Evolutionary conservation across 2,888 invertebrate species (phyloP), one percentile per base, ranked within the genome.

Genomic region (Cerceris ruficornis): DNA sequence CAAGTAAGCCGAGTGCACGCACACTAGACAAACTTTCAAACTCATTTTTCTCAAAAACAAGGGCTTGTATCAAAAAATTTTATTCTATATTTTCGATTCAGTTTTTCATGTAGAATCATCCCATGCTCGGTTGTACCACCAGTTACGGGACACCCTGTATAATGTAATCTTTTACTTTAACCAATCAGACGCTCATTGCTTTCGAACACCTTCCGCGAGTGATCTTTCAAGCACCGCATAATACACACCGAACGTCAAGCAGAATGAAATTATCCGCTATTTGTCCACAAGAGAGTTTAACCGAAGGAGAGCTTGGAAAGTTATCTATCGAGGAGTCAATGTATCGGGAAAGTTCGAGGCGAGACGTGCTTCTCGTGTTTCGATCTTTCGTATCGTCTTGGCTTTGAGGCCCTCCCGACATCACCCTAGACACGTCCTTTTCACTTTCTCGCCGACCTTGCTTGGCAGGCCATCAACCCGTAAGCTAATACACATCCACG

Each of bases 371-470:
- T 81, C 82, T 81, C 80, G 76, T 62, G 75, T 80, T 81, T 77
- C 75, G 55, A 77, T 79, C 70, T 74, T 72, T 76, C 55, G 74
- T 42, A 57, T 70, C 67, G 62, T 17, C 66, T 55, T 57, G 66
- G 13, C 49, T 54, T 50, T 11, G 55, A 52, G 49, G 66, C 58
- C 61, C 17, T 52, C n/a, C 15, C 66, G 75, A 66, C 69, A 50
- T 77, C 57, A 41, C 49, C 46, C 68, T 69, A 54, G 72, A 67
- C 68, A 75, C 71, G 57, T 81, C 81, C 76, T 83, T 83, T 80
- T 78, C 82, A 85, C 87, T 88, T 88, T 88, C 87, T 82, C 81
- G 60, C 39, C 80, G 81, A 72, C 77, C 81, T 81, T 80, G 80
- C 76, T 64, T 54, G 68, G 49, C 65, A 39, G 76, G 14, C 55